Conservation (phyloP, 1,140 invertebrate species). For the Panagrolaimus sp. region DNA sequence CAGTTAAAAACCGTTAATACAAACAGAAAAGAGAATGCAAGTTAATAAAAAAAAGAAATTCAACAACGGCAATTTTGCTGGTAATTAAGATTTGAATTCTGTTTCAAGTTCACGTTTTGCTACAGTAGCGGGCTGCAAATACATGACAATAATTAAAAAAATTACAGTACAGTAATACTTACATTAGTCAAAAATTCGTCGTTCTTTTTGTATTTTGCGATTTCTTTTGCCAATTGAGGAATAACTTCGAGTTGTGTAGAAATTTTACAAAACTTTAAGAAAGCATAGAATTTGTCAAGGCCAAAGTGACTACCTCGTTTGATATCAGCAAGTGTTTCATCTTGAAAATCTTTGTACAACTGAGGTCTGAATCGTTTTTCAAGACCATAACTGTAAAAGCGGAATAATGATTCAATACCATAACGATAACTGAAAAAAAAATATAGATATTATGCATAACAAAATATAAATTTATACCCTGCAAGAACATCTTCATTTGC, state of each 20-base stretch:
- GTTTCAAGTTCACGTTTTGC: too few species aligned
- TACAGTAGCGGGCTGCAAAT: too few species aligned
- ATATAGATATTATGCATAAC: neutral
- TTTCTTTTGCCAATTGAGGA: slow-evolving; percentile 70
- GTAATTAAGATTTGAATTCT: too few species aligned
- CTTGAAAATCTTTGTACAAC: slow-evolving; percentile 89
- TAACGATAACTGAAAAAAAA: slow-evolving; percentile 62
- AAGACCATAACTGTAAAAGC: slow-evolving; percentile 96
- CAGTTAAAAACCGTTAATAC: too few species aligned
- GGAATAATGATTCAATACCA: slow-evolving; percentile 87
- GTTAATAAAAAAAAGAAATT: too few species aligned
- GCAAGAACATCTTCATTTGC: slow-evolving; percentile 83
- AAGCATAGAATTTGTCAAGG: slow-evolving; percentile 97
- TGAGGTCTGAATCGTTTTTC: slow-evolving; percentile 87
- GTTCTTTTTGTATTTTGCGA: slow-evolving; percentile 82
- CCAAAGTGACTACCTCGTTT: slow-evolving; percentile 84
- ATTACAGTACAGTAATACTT: slow-evolving; percentile 12
- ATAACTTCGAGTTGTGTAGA: slow-evolving; percentile 72
- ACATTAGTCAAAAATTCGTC: slow-evolving; percentile 67
- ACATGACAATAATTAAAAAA: too few species aligned
- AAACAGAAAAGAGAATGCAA: too few species aligned
- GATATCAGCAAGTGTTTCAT: slow-evolving; percentile 83
- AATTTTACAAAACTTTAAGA: slow-evolving; percentile 75
- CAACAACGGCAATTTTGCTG: too few species aligned
- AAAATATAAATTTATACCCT: slow-evolving; percentile 65